phyloP scores from a whole-genome alignment of 2,797 vertebrate species.

The Paratrypauchen microcephalus region DNA sequence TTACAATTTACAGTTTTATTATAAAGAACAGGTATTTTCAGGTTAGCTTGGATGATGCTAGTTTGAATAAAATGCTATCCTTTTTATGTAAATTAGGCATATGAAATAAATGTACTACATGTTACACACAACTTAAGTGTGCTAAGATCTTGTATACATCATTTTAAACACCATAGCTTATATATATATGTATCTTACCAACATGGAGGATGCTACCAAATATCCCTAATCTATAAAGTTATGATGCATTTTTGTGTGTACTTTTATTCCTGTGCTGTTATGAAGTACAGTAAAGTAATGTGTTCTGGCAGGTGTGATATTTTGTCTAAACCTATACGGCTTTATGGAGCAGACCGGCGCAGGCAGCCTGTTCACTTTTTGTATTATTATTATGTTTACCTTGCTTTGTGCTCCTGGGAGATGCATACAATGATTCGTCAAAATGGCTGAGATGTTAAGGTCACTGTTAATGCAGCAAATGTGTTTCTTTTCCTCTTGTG shows the following conservation, averaged over 20 bases:
- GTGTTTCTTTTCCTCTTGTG: slow-evolving; percentile 12
- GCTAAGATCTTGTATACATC: too few species aligned
- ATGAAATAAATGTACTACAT: too few species aligned
- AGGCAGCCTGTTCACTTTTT: slow-evolving; percentile 13
- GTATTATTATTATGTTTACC: slow-evolving; percentile 43
- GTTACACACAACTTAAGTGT: too few species aligned
- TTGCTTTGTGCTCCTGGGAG: slow-evolving; percentile 43
- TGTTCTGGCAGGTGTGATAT: slow-evolving; percentile 67
- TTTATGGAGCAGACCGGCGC: slow-evolving; percentile 31
- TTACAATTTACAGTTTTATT: too few species aligned
- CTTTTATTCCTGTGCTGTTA: slow-evolving; percentile 37
- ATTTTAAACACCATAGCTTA: too few species aligned
- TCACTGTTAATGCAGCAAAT: slow-evolving; percentile 39
- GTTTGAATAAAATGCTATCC: too few species aligned
- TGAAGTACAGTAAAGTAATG: slow-evolving; percentile 43
- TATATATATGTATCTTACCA: too few species aligned
- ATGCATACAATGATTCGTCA: slow-evolving; percentile 42
- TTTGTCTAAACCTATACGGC: slow-evolving; percentile 50
- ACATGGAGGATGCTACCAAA: neutral
- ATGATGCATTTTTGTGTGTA: slow-evolving; percentile 24
- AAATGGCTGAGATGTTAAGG: slow-evolving; percentile 36
- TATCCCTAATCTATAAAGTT: neutral
- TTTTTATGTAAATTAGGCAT: too few species aligned
- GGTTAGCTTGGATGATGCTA: too few species aligned
- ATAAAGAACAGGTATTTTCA: too few species aligned